Conservation (phyloP, 1,140 invertebrate species). For the Eueides isabella region DNA sequence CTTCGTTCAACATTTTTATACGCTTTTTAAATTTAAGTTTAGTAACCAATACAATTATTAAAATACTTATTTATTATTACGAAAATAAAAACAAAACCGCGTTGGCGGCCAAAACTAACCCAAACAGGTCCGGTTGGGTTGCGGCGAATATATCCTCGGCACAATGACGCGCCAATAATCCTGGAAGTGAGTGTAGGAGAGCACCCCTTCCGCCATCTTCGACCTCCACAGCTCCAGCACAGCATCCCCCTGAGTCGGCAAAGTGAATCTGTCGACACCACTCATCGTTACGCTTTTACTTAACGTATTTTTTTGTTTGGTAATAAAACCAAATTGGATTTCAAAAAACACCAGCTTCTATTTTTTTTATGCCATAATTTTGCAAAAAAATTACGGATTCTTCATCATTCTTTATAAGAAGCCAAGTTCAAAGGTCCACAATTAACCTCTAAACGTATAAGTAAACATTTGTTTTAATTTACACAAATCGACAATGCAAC, state of each 20-base stretch:
- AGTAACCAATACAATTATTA: too few species aligned
- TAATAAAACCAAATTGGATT: not conserved
- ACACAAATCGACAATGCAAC: not conserved
- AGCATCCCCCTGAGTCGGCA: constrained; percentile 65
- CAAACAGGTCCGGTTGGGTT: constrained; percentile 86
- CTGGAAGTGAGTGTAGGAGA: constrained; percentile 84
- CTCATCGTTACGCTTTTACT: constrained; percentile 13
- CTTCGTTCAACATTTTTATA: too few species aligned
- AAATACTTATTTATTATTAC: too few species aligned
- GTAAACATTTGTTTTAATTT: constrained; percentile 1
- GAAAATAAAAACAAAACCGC: not conserved
- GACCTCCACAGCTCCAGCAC: constrained; percentile 83
- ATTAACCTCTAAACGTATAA: not conserved
- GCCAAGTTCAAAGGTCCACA: not conserved
- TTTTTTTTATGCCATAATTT: not conserved
- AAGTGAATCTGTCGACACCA: constrained; percentile 58
- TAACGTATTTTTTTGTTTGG: not conserved
- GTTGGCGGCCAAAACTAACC: constrained; percentile 50
- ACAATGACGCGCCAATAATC: constrained; percentile 88
- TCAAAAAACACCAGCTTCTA: not conserved
- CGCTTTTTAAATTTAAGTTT: too few species aligned
- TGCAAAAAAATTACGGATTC: not conserved
- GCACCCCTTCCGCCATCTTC: constrained; percentile 83
- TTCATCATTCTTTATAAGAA: not conserved
- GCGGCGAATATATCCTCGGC: constrained; percentile 88